phyloP scores from a whole-genome alignment of 1,140 invertebrate genomes.

The Dreissena rostriformis region DNA sequence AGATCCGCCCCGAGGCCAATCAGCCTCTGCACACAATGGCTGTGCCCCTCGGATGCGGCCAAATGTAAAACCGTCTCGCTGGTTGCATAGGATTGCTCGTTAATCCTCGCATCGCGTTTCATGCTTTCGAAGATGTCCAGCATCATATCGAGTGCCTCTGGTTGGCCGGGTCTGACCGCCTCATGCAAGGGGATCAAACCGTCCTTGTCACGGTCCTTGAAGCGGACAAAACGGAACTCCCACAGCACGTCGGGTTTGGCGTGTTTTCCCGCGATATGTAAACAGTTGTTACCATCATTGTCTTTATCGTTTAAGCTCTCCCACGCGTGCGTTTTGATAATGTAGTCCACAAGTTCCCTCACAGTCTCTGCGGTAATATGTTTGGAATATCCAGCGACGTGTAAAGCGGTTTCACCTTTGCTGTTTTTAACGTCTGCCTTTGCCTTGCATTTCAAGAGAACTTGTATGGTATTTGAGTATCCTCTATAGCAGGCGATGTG shows the following conservation, averaged over 20 bases:
- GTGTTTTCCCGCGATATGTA: conserved; percentile 74
- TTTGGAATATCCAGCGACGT: conserved; percentile 68
- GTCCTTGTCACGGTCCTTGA: conserved; percentile 67
- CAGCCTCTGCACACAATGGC: conserved; percentile 55
- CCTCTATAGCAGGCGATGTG: conserved; percentile 79
- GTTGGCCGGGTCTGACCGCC: conserved; percentile 60
- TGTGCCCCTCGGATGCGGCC: conserved; percentile 65
- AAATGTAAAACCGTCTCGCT: conserved; percentile 70
- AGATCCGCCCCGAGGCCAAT: conserved; percentile 67
- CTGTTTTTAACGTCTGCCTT: conserved; percentile 73
- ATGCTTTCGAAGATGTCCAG: conserved; percentile 74
- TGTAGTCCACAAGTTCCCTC: conserved; percentile 68
- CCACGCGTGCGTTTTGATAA: conserved; percentile 74
- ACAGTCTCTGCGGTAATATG: conserved; percentile 67
- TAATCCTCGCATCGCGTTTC: conserved; percentile 73
- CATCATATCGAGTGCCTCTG: conserved; percentile 72
- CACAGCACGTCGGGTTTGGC: conserved; percentile 73
- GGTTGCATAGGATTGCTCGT: conserved; percentile 63
- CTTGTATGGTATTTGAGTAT: conserved; percentile 65
- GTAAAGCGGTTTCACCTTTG: conserved; percentile 72
- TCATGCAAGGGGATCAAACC: conserved; percentile 65
- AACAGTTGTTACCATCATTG: conserved; percentile 70
- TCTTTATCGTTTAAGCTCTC: conserved; percentile 73
- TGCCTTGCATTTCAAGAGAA: conserved; percentile 71
- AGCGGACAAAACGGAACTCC: conserved; percentile 71